Base-by-base conservation (phyloP, 2,888 invertebrate species). In the Morpho achilles region DNA sequence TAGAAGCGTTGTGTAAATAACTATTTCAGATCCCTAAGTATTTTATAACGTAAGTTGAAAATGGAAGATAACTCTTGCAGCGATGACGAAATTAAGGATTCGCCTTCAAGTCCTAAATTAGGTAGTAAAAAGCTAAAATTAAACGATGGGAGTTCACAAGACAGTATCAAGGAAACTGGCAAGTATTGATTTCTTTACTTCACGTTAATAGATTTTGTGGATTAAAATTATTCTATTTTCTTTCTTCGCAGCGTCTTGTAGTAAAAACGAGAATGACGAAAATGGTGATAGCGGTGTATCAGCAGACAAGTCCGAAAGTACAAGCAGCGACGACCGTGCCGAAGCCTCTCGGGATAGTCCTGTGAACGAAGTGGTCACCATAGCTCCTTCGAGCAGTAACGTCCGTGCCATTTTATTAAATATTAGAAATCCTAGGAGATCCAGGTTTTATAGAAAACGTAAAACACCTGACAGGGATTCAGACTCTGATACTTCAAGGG, bases 301-400 rank as follows among this genome's bases (percentile, higher is more conserved):
- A 6, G 87, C 83, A 3, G 91, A 89, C 64, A 90, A 88, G 63
- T 88, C 88, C n/a, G 91, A 88, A 67, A 87, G 87, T 62, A 84
- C 84, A 0, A 84, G 84, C 63, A 90, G 86, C 55, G 87, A 90
- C 8, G 87, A 85, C 53, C 80, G 72, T 6, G 74, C 66, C 5
- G 70, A 71, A 8, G 69, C 73, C 7, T 61, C 78, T 1, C 65
- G 70, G 2, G 79, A 75, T 40, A 82, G 74, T 0, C 84, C 83
- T 7, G 75, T 82, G 4, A 89, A 88, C 61, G 82, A 84, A 65
- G 70, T 87, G 1, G 80, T 88, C 3, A 74, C 74, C 32, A 81
- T 74, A 1, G 84, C 82, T 5, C 82, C 90, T 7, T 88, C 89
- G 0, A 77, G 80, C 16, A 87, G 84, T 62, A 83, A 83, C 43